phyloP scores from a whole-genome alignment of 1,140 invertebrate genomes.

The Heliconius congener region DNA sequence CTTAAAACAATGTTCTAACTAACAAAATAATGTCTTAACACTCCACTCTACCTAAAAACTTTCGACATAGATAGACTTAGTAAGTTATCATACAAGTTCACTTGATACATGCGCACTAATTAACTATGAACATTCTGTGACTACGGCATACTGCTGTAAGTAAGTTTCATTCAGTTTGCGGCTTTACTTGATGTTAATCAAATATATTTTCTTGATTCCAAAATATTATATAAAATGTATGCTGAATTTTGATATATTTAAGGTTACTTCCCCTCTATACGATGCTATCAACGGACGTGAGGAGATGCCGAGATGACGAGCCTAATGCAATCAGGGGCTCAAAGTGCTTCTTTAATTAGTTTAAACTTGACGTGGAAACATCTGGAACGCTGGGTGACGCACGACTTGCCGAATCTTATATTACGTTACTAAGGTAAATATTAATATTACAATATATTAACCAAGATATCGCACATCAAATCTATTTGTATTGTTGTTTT shows the following conservation, averaged over 20 bases:
- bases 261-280: background rate
- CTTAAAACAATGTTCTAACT: background rate
- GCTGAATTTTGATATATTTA: background rate
- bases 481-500: no score
- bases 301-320: slow-evolving; percentile 37
- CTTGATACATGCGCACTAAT: background rate
- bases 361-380: slow-evolving; percentile 37
- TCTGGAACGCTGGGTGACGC: background rate
- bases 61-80: background rate
- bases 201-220: background rate
- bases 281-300: background rate
- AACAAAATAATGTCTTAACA: background rate
- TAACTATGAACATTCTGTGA: background rate
- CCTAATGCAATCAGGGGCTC: slow-evolving; percentile 54
- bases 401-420: slow-evolving; percentile 13
- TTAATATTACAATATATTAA: background rate
- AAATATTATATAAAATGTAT: background rate
- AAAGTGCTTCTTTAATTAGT: slow-evolving; percentile 59
- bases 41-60: background rate
- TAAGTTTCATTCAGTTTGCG: background rate
- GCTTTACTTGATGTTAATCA: background rate
- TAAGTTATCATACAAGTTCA: background rate
- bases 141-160: background rate
- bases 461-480: no score
- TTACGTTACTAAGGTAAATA: background rate